Conservation (phyloP, 2,113 vertebrate species). For the Sapayoa aenigma region DNA sequence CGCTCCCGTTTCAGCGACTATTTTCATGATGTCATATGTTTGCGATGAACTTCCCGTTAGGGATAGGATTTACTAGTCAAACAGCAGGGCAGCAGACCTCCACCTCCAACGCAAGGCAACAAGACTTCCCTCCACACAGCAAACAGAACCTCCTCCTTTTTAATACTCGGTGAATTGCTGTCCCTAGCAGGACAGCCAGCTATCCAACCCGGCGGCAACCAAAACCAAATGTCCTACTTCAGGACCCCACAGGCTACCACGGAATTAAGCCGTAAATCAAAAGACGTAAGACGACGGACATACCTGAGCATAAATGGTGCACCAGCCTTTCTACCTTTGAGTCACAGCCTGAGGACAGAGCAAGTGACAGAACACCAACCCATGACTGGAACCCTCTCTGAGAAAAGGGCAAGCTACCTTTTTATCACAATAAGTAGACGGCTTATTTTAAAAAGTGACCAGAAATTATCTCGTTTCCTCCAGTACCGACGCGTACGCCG, state of each 20-base stretch:
- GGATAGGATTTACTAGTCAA: neutral
- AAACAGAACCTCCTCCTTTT: neutral
- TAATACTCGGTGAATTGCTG: neutral
- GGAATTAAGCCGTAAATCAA: neutral
- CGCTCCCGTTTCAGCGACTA: neutral
- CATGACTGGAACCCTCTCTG: neutral
- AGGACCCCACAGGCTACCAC: neutral
- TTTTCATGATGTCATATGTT: neutral
- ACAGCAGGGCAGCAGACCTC: neutral
- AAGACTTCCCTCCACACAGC: neutral
- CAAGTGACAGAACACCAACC: neutral
- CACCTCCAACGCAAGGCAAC: neutral
- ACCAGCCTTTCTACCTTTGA: neutral
- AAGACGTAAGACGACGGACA: neutral
- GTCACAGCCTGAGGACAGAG: too few relatives aligned
- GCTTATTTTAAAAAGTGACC: neutral
- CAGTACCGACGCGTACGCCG: neutral
- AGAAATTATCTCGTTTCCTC: neutral
- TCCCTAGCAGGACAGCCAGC: neutral
- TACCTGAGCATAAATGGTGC: rapidly evolving
- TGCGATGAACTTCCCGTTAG: neutral
- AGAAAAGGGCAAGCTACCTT: neutral
- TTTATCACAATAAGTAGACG: neutral
- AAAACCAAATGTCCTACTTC: slow-evolving; percentile 8
- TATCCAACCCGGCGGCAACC: neutral